These are phyloP conservation scores for Tragelaphus imberbis DNA, from an alignment of 2,113 vertebrate genomes.

Conservation along the genomic window DNA sequence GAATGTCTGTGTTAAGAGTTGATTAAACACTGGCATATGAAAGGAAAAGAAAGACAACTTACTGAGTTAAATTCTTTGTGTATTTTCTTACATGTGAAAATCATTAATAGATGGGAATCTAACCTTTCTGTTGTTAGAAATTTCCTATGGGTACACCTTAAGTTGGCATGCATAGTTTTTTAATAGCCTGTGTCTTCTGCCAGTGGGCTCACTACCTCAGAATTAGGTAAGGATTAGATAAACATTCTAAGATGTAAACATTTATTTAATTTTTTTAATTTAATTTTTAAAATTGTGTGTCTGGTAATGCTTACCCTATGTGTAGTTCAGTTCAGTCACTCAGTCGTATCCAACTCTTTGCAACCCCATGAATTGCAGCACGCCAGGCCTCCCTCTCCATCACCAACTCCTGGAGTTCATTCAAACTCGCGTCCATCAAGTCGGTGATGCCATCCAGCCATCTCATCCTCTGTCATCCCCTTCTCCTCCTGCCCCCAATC, in stretches of 20 bases:
- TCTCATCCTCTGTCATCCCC: too few species aligned
- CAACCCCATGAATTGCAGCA: too few species aligned
- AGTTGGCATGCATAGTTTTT: not conserved
- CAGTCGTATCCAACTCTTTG: too few species aligned
- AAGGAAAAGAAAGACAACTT: not conserved
- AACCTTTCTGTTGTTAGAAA: not conserved
- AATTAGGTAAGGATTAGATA: not conserved
- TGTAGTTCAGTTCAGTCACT: not conserved
- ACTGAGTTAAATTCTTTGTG: not conserved
- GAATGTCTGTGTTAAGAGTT: not conserved
- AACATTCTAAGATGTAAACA: not conserved
- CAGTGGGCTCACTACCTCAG: not conserved
- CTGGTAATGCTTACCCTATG: not conserved
- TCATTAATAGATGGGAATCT: not conserved
- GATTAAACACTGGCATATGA: not conserved
- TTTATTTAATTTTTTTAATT: too few species aligned
- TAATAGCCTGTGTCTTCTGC: not conserved
- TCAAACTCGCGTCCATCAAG: too few species aligned
- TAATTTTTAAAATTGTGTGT: not conserved
- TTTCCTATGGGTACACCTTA: not conserved
- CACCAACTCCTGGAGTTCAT: too few species aligned
- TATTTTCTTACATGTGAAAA: constrained; percentile 10
- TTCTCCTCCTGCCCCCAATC: too few species aligned
- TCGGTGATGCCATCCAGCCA: too few species aligned
- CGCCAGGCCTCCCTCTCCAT: too few species aligned